Conservation (phyloP, 1,140 invertebrate genomes). For the Lepidotrigona ventralis region DNA sequence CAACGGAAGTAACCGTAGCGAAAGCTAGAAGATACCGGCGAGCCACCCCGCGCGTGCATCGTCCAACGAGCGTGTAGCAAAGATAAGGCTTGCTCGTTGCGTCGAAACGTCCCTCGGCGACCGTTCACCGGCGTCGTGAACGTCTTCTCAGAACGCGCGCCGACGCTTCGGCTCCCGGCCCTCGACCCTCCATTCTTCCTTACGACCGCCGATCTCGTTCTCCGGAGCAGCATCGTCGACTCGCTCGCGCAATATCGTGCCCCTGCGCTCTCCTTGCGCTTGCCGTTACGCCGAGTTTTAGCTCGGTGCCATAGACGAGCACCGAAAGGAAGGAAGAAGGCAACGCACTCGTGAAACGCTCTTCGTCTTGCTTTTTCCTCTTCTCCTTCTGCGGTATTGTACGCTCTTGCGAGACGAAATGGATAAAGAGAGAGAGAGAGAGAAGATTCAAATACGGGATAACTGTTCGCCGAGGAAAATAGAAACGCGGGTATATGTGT, state of each 20-base stretch:
- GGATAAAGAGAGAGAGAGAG: not conserved
- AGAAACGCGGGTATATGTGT: conserved; percentile 8
- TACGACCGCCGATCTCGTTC: conserved; percentile 63
- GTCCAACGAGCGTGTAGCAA: conserved; percentile 71
- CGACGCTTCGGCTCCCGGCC: conserved; percentile 44
- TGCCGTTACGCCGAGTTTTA: conserved; percentile 68
- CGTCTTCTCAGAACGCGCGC: conserved; percentile 64
- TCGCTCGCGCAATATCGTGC: conserved; percentile 69
- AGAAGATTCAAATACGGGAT: not conserved
- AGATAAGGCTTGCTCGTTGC: conserved; percentile 79
- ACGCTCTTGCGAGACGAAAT: not conserved
- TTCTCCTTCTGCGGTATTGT: not conserved
- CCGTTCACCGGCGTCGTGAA: conserved; percentile 66
- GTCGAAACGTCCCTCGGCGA: conserved; percentile 77
- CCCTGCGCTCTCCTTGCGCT: conserved; percentile 48
- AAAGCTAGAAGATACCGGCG: conserved; percentile 65
- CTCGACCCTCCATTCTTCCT: conserved; percentile 45
- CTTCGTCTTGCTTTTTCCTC: not conserved
- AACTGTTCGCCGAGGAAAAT: conserved; percentile 13
- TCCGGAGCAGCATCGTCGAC: conserved; percentile 64
- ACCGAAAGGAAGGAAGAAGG: not conserved
- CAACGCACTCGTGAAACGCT: conserved; percentile 12
- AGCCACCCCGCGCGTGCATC: conserved; percentile 57
- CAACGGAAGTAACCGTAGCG: conserved; percentile 53
- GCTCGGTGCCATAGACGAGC: conserved; percentile 42